Conservation (phyloP, 2,113 vertebrate species). For the Xenopus borealis region DNA sequence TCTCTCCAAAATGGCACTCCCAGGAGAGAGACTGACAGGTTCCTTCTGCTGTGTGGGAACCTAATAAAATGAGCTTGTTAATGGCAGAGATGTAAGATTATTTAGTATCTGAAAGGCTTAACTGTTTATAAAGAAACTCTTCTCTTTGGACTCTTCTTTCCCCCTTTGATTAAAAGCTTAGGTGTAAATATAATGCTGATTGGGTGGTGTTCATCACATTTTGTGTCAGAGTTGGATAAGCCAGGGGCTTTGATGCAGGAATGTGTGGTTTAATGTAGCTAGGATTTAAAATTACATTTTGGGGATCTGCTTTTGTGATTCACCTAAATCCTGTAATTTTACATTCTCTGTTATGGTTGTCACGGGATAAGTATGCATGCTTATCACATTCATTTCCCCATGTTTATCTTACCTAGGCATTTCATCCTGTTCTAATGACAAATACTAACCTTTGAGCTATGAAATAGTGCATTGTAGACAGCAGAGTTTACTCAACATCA, state of each 20-base stretch:
- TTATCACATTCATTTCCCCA: conserved; percentile 8
- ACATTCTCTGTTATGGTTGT: neutral
- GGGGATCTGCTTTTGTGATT: conserved; percentile 18
- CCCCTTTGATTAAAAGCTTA: neutral
- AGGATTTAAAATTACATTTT: neutral
- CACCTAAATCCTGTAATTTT: neutral
- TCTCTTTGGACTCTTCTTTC: neutral
- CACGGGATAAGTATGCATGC: conserved; percentile 16
- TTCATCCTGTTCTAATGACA: too few relatives aligned
- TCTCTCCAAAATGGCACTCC: neutral
- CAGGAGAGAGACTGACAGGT: neutral
- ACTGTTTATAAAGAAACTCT: neutral
- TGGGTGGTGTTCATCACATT: neutral
- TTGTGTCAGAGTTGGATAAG: neutral
- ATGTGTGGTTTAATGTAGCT: conserved; percentile 23
- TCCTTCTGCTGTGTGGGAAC: neutral
- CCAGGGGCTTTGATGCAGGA: conserved; percentile 3
- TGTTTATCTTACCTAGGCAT: conserved; percentile 5
- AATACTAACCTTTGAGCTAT: too few relatives aligned
- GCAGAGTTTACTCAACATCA: too few relatives aligned
- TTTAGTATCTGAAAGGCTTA: neutral
- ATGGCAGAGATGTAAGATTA: neutral
- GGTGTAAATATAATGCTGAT: too few relatives aligned
- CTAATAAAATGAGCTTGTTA: neutral
- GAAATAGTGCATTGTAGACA: too few relatives aligned